Conservation (phyloP, 2,888 invertebrate species). For the Limnephilus auricula region DNA sequence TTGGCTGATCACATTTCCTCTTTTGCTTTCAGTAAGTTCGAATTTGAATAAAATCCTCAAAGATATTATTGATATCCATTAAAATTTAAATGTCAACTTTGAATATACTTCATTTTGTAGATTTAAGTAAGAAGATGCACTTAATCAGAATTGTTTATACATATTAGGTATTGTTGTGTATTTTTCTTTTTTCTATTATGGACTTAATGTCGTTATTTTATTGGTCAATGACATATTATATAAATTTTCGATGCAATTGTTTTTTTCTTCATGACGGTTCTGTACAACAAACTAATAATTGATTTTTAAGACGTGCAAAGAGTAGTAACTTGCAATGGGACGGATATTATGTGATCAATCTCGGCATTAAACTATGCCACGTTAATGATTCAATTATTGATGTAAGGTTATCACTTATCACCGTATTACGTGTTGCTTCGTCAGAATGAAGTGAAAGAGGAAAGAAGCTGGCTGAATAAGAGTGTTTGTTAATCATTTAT, state of each 20-base stretch:
- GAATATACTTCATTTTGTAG: no score
- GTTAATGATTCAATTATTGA: not conserved
- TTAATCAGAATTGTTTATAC: no score
- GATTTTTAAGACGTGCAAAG: not conserved
- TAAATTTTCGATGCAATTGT: not conserved
- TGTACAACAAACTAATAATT: not conserved
- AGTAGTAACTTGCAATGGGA: not conserved
- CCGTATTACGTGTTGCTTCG: slow-evolving; percentile 3
- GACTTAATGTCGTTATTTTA: no score
- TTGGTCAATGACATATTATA: no score
- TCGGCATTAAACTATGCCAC: not conserved
- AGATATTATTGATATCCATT: no score
- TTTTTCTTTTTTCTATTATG: no score
- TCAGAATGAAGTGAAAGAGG: slow-evolving; percentile 50
- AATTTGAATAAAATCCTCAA: no score
- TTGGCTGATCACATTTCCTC: no score
- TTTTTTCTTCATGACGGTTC: not conserved
- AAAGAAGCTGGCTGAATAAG: slow-evolving; percentile 12
- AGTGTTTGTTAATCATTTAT: slow-evolving; percentile 22
- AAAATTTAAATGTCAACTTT: no score
- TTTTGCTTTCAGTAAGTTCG: no score
- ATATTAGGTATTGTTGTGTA: no score
- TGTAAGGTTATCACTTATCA: not conserved
- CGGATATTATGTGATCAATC: not conserved
- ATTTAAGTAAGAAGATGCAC: no score